Conservation (phyloP, 2,888 invertebrate species). For the Cremastinae sp. region DNA sequence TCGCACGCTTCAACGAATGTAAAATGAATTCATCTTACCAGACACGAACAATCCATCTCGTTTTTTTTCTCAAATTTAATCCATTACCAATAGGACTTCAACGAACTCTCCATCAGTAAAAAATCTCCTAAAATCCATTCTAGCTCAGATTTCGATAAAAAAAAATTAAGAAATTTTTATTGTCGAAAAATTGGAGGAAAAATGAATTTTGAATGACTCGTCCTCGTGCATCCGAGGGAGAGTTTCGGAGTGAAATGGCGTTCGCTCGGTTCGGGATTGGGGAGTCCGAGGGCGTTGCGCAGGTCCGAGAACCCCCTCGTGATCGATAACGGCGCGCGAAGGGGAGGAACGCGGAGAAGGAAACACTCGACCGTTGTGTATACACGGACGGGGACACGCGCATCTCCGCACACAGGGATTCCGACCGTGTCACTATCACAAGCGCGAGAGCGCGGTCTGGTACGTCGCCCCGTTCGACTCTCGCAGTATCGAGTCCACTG, state of each 20-base stretch:
- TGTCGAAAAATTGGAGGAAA: no score
- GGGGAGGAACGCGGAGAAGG: conserved; percentile 42
- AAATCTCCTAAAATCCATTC: no score
- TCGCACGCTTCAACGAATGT: no score
- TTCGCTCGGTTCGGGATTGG: background rate
- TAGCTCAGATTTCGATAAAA: no score
- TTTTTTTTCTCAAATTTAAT: no score
- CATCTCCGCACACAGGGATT: conserved; percentile 38
- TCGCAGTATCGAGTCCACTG: conserved; percentile 24
- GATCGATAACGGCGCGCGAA: conserved; percentile 71
- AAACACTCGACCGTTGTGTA: conserved; percentile 26
- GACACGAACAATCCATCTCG: no score
- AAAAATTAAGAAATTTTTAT: no score
- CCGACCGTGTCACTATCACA: conserved; percentile 32
- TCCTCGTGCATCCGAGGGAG: background rate
- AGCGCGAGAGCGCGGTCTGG: conserved; percentile 45
- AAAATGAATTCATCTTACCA: no score
- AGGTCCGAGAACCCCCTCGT: conserved; percentile 65
- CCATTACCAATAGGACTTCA: no score
- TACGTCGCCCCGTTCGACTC: conserved; percentile 53
- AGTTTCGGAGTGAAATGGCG: conserved; percentile 21
- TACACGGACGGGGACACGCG: conserved; percentile 20
- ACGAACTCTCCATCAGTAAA: no score
- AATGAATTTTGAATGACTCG: background rate
- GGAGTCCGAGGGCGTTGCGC: conserved; percentile 52